Percentiles rank a stretch among this genome's conserved stretches.
Conservation (phyloP, 2,888 invertebrate species). For the Ceraclea dissimilis region DNA sequence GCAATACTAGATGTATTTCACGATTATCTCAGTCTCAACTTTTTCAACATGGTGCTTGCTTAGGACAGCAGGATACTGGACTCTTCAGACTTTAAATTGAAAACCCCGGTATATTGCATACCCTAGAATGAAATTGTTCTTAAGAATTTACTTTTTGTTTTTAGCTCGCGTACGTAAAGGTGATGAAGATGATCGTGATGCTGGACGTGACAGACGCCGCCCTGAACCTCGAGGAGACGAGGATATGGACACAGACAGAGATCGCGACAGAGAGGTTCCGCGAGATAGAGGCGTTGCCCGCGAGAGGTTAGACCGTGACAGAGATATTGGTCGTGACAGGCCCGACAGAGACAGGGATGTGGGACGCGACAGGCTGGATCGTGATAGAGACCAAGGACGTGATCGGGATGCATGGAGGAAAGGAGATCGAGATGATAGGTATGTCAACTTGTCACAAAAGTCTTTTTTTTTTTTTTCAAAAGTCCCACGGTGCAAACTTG, state of each 20-base stretch:
- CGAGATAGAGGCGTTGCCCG: constrained; percentile 18
- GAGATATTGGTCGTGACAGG: constrained; percentile 10
- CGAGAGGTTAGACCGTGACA: constrained; percentile 13
- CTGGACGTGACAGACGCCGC: constrained; percentile 8
- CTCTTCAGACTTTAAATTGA: no score
- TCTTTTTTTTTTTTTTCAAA: background rate
- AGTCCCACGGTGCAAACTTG: no score
- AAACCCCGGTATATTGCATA: no score
- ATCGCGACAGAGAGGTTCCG: constrained; percentile 25
- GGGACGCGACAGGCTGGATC: constrained; percentile 25
- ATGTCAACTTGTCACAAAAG: no score
- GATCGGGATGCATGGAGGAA: constrained; percentile 23
- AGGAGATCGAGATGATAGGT: constrained; percentile 10
- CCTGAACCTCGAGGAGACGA: constrained; percentile 7
- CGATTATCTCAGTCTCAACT: no score
- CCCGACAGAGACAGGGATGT: constrained; percentile 18
- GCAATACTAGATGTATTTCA: no score
- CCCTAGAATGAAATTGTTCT: no score
- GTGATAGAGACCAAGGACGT: constrained; percentile 1
- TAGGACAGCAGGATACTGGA: no score
- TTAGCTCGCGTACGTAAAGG: constrained; percentile 22
- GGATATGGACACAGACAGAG: constrained; percentile 18
- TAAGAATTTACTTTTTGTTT: background rate
- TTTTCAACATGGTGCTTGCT: no score
- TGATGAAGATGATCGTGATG: constrained; percentile 27